phyloP scores from a whole-genome alignment of 1,140 invertebrate species.

The Stenopsyche tienmushanensis region DNA sequence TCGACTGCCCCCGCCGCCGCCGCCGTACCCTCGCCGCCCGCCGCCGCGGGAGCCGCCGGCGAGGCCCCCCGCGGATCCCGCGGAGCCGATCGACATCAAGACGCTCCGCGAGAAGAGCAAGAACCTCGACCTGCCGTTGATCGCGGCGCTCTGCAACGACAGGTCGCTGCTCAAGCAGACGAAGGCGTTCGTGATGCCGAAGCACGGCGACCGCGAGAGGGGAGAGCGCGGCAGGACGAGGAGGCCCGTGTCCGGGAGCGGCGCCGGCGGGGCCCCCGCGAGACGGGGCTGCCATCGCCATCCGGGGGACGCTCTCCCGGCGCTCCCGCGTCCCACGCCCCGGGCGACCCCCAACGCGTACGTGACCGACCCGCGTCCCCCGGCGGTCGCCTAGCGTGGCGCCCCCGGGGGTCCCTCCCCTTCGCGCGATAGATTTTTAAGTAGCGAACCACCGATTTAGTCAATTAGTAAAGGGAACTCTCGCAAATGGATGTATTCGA shows the following conservation, averaged over 20 bases:
- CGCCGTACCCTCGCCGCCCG: conserved; percentile 62
- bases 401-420: no score
- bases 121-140: conserved; percentile 82
- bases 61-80: conserved; percentile 26
- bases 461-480: no score
- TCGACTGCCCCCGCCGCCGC: conserved; percentile 57
- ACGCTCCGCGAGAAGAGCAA: conserved; percentile 82
- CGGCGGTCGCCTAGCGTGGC: conserved; percentile 32
- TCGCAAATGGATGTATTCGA: no score
- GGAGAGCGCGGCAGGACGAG: conserved; percentile 5
- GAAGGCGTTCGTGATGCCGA: conserved; percentile 76
- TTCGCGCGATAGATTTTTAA: conserved; percentile 12
- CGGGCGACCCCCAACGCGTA: conserved; percentile 38
- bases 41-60: conserved; percentile 68
- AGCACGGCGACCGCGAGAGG: conserved; percentile 46
- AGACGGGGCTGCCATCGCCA: conserved; percentile 35
- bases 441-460: conserved; percentile 8
- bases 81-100: conserved; percentile 71
- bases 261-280: conserved; percentile 5
- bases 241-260: neutral
- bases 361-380: conserved; percentile 37
- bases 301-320: conserved; percentile 38
- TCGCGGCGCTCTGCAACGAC: conserved; percentile 88
- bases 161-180: conserved; percentile 81
- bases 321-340: conserved; percentile 27